A percentile compares a stretch with the other conserved stretches of the same genome.
phyloP scores from a whole-genome alignment of 2,113 vertebrate species.

The Ginglymostoma cirratum region DNA sequence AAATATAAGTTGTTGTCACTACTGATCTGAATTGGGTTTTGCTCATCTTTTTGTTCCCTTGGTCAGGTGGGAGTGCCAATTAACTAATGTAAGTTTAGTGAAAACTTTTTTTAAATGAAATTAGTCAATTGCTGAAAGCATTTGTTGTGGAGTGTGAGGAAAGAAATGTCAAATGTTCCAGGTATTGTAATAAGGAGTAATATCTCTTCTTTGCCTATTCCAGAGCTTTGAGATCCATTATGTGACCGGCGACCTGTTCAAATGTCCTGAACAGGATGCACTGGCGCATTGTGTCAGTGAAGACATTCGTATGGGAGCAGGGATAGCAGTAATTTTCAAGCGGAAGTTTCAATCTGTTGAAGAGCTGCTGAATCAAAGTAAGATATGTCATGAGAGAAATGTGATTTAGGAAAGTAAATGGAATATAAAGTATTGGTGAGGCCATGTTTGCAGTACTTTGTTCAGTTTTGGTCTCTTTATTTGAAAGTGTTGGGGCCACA shows the following conservation, averaged over 20 bases:
- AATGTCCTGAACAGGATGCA: conserved; percentile 63
- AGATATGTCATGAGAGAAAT: conserved; percentile 50
- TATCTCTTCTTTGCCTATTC: neutral
- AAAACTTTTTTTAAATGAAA: too few species aligned
- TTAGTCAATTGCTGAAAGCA: too few species aligned
- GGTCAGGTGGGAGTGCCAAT: too few species aligned
- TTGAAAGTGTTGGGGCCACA: too few species aligned
- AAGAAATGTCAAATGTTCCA: neutral
- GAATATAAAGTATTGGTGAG: too few species aligned
- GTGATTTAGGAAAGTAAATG: too few species aligned
- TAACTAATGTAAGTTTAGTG: too few species aligned
- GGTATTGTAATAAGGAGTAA: neutral
- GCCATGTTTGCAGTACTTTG: too few species aligned
- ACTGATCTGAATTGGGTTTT: too few species aligned
- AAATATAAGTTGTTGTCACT: too few species aligned
- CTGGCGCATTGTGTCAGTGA: conserved; percentile 91
- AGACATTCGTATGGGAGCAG: conserved; percentile 88
- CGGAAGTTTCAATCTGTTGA: conserved; percentile 65
- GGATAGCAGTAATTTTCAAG: conserved; percentile 79
- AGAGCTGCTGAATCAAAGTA: conserved; percentile 76
- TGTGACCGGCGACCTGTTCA: conserved; percentile 75
- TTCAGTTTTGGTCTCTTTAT: too few species aligned
- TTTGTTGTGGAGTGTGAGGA: neutral
- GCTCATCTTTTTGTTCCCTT: too few species aligned
- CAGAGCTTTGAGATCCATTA: conserved; percentile 53